Evolutionary conservation across 2,797 vertebrate genomes (phyloP).

Genomic region (Mus spretus): DNA sequence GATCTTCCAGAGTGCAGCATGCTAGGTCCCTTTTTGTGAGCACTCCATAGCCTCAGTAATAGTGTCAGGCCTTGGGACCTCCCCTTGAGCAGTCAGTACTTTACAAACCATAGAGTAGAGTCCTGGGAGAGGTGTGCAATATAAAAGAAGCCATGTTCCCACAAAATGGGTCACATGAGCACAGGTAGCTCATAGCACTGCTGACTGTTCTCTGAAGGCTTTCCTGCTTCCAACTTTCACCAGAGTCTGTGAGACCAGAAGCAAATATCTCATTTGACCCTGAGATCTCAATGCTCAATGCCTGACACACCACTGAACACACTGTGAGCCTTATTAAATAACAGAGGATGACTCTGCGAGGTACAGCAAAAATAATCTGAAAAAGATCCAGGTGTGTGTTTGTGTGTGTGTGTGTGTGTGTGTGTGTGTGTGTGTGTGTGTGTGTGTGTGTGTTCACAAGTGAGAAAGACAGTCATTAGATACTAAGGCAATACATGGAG

Average conservation of each 20-base stretch:
- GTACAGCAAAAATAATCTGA: background rate
- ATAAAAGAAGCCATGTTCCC: background rate
- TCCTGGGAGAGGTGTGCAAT: background rate
- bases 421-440: background rate
- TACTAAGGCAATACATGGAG: background rate
- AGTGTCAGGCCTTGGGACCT: too few relatives aligned
- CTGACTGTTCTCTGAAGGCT: background rate
- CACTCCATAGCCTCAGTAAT: background rate
- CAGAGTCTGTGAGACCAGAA: background rate
- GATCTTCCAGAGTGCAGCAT: too few relatives aligned
- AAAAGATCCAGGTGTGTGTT: background rate
- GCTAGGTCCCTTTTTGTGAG: too few relatives aligned
- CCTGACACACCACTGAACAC: background rate
- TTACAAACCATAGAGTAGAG: background rate
- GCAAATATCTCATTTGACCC: background rate
- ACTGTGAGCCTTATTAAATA: conserved; percentile 6
- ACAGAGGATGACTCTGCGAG: background rate
- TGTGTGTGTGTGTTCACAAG: background rate
- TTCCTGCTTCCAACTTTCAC: background rate
- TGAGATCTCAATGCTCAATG: background rate
- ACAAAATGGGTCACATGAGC: background rate
- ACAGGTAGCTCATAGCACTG: background rate
- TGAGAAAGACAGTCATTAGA: background rate
- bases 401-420: background rate
- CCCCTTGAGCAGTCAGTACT: background rate